Evolutionary conservation across 2,888 invertebrate genomes (phyloP).

Genomic region (Pristionchus entomophagus): DNA sequence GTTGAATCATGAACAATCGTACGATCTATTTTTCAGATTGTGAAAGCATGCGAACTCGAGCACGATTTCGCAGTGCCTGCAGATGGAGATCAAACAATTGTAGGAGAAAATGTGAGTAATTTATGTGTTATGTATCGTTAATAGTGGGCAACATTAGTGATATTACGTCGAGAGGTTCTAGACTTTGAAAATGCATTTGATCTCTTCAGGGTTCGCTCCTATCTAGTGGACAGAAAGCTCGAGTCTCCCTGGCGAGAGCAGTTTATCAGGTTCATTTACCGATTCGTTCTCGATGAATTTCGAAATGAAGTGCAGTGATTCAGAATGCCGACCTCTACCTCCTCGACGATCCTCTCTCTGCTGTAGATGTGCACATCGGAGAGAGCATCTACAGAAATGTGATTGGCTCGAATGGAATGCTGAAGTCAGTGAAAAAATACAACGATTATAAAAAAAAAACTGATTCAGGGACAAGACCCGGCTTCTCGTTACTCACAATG

Average conservation of each 20-base stretch:
- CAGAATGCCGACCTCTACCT: conserved; percentile 87
- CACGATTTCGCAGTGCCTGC: conserved; percentile 90
- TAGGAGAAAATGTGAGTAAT: conserved; percentile 80
- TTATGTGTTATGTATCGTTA: neutral
- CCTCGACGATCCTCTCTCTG: conserved; percentile 93
- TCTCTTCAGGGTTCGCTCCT: conserved; percentile 83
- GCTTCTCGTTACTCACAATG: conserved; percentile 92
- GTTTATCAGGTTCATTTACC: conserved; percentile 88
- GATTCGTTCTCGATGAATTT: conserved; percentile 74
- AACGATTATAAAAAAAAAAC: conserved; percentile 19
- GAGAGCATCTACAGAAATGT: conserved; percentile 80
- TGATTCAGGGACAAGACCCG: conserved; percentile 81
- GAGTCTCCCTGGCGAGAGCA: conserved; percentile 91
- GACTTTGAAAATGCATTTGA: neutral
- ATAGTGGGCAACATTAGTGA: no score
- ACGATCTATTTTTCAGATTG: conserved; percentile 76
- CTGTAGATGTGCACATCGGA: conserved; percentile 96
- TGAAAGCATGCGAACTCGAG: conserved; percentile 90
- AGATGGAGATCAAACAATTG: conserved; percentile 91
- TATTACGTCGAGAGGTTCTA: neutral
- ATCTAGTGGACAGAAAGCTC: conserved; percentile 93
- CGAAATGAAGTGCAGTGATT: neutral
- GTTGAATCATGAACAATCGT: neutral
- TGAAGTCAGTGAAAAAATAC: neutral
- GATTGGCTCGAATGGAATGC: conserved; percentile 19